These are phyloP conservation scores for Trichacis sp. DNA, from an alignment of 2,888 invertebrate species.

Conservation along the genomic window DNA sequence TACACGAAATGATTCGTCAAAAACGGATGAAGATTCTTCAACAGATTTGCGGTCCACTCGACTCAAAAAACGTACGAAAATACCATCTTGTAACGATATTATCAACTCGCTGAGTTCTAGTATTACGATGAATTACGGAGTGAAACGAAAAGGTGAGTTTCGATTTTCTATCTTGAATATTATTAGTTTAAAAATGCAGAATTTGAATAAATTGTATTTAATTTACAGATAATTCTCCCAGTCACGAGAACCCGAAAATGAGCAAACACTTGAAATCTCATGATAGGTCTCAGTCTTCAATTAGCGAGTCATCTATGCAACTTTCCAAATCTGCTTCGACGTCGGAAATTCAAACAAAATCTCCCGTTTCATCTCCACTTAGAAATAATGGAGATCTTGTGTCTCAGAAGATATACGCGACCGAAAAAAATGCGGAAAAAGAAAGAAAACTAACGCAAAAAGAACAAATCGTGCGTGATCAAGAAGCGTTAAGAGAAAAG, in stretches of 20 bases:
- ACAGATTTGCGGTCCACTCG: slow-evolving; percentile 52
- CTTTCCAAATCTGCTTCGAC: no score
- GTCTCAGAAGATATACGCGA: no score
- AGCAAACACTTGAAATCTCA: neutral
- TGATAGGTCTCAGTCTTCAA: no score
- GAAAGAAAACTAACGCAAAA: neutral
- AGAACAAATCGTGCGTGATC: no score
- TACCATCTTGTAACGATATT: slow-evolving; percentile 64
- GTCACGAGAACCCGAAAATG: neutral
- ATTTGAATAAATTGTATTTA: no score
- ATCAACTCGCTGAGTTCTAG: slow-evolving; percentile 65
- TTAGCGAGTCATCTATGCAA: no score
- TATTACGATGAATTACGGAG: slow-evolving; percentile 55
- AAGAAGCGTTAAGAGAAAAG: slow-evolving; percentile 56
- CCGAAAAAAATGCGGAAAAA: neutral
- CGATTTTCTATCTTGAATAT: no score
- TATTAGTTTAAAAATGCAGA: no score
- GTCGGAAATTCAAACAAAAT: no score
- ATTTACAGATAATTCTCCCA: no score
- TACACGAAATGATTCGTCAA: slow-evolving; percentile 60
- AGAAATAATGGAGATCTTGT: no score
- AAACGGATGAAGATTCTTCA: slow-evolving; percentile 58
- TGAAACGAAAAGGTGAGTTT: slow-evolving; percentile 17
- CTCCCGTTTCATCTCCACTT: no score
- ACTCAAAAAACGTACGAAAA: slow-evolving; percentile 61